These are phyloP conservation scores for Sylvia borin DNA, from an alignment of 2,797 vertebrate genomes.

Conservation along the genomic window DNA sequence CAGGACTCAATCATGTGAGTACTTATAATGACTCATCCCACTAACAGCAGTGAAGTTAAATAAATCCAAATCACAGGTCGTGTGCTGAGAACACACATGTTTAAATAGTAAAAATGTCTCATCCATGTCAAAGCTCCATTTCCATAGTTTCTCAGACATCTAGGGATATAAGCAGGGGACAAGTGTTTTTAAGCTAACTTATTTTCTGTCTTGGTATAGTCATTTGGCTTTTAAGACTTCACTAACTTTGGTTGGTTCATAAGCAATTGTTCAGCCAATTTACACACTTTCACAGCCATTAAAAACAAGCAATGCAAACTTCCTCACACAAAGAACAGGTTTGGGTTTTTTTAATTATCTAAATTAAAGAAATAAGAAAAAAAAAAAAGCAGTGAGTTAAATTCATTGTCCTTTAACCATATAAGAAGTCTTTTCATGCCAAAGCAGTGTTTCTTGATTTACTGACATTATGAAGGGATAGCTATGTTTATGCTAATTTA, in stretches of 20 bases:
- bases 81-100: neutral
- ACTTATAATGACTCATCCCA: neutral
- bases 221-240: neutral
- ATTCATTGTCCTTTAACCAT: neutral
- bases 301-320: neutral
- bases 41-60: neutral
- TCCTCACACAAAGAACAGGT: accelerated
- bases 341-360: neutral
- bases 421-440: neutral
- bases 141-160: neutral
- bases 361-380: neutral
- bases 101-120: neutral
- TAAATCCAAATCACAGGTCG: neutral
- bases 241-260: neutral
- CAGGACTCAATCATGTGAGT: constrained; percentile 9
- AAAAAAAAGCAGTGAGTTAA: neutral
- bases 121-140: neutral
- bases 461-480: neutral
- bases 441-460: neutral
- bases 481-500: constrained; percentile 54
- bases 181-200: neutral
- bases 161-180: neutral
- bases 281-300: neutral
- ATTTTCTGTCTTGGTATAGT: neutral
- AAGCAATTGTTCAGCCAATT: neutral